Percentiles rank a stretch among this genome's conserved stretches.
Evolutionary conservation across 2,113 vertebrate genomes (phyloP).

Genomic region (Rhodinocichla rosea): DNA sequence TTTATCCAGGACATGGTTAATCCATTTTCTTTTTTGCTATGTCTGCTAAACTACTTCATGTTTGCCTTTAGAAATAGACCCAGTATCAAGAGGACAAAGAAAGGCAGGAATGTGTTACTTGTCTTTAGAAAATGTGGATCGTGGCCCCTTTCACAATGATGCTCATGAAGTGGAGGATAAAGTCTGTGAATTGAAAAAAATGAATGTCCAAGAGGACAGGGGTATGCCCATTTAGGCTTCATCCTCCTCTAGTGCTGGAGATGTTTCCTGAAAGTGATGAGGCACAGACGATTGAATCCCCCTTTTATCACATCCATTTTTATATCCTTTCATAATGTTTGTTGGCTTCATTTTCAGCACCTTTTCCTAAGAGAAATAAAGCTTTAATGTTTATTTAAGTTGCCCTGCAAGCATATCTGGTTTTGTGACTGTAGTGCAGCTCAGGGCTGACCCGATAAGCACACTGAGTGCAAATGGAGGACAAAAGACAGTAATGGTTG

Average conservation of each 20-base stretch:
- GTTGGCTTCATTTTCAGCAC: neutral
- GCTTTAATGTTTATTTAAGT: neutral
- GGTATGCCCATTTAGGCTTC: neutral
- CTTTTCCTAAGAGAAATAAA: neutral
- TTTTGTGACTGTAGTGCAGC: neutral
- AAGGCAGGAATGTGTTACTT: neutral
- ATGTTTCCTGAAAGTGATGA: neutral
- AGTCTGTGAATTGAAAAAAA: neutral
- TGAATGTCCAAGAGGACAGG: no score
- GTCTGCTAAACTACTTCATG: neutral
- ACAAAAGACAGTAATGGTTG: neutral
- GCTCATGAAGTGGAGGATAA: neutral
- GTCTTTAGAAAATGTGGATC: neutral
- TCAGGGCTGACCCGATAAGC: neutral
- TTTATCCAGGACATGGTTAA: neutral
- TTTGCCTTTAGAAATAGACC: neutral
- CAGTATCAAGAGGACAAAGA: neutral
- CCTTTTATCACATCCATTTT: neutral
- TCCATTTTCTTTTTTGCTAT: neutral
- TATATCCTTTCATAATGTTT: neutral
- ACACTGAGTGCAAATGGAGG: neutral
- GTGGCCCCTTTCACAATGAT: neutral
- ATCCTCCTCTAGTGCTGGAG: neutral
- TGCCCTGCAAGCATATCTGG: neutral
- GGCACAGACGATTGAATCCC: neutral